Base-by-base conservation (phyloP, 2,797 vertebrate genomes). In the Dendrocincla tyrannina region DNA sequence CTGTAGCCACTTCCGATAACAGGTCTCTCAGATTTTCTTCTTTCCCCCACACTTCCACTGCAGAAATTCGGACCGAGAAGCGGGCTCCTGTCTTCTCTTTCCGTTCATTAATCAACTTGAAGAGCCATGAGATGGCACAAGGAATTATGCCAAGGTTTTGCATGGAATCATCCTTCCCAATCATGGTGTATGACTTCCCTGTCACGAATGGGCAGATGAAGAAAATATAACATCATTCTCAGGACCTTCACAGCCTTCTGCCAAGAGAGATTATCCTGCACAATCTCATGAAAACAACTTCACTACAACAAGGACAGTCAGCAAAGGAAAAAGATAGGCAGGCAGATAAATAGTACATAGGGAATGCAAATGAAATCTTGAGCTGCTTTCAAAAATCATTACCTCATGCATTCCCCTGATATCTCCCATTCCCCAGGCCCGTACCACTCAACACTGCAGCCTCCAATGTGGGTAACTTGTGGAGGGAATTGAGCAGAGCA, bases 171-270 rank as follows among this genome's bases (percentile, higher is more conserved):
- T 99, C 98, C 58, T 98, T 98, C 15, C 99, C 99, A 7, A 99
- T 99, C 99, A 99, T 99, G 69, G 99, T 99, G 69, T 99, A 99
- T 94, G 99, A 99, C 80, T 99, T 99, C 69, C 99, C 99, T 99
- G 98, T 85, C 91, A 96, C 67, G 47, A 83, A 95, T n/a, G 32
- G 60, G 50, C 10, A 23, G 24, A 59, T 59, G 44, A 33, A 93
- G 55, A 94, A 84, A 79, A 95, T 47, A 85, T 5, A 67, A 50
- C 32, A 83, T 79, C 42, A 89, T 41, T 84, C 39, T 27, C 39
- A 41, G 35, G 49, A 79, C 39, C 30, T 64, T 84, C 37, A 67
- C 13, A 82, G 59, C 17, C 41, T 90, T 82, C 67, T 74, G 63
- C 37, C 42, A 90, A 70, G 59, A 91, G 28, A 90, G 24, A 46